A percentile compares a stretch with the other conserved stretches of the same genome.
phyloP scores from a whole-genome alignment of 2,113 vertebrate genomes.

The Pogona vitticeps region DNA sequence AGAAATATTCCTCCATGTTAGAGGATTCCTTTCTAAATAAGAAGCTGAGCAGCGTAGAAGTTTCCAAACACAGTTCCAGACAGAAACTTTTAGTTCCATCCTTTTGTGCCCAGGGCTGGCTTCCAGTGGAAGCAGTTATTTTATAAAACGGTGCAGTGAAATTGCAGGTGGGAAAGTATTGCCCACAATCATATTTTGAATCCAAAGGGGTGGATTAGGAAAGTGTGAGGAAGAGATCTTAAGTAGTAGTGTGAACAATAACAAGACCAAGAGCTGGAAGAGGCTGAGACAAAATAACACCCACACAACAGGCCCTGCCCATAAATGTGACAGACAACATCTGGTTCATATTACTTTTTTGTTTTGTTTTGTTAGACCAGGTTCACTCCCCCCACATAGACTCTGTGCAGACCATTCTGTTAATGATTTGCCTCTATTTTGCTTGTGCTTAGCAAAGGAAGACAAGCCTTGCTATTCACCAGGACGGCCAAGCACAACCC shows the following conservation, averaged over 20 bases:
- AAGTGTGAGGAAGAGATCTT: not conserved
- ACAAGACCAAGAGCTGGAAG: not conserved
- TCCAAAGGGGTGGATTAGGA: not conserved
- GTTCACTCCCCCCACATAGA: not conserved
- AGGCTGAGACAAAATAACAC: not conserved
- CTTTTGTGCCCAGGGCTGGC: not conserved
- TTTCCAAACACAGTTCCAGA: not conserved
- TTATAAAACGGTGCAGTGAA: not conserved
- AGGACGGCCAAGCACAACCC: not conserved
- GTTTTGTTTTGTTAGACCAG: not conserved
- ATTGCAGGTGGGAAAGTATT: not conserved
- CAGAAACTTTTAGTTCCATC: not conserved
- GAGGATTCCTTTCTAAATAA: not conserved
- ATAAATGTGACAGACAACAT: not conserved
- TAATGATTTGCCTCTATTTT: conserved; percentile 12
- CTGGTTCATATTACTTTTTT: not conserved
- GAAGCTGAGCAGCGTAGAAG: not conserved
- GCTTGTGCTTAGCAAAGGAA: not conserved
- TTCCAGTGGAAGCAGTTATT: not conserved
- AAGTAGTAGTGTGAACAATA: not conserved
- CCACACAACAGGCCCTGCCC: not conserved
- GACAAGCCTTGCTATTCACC: not conserved
- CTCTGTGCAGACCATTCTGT: not conserved
- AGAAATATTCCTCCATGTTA: not conserved
- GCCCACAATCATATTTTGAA: not conserved